Percentiles rank a stretch among this genome's conserved stretches.
Evolutionary conservation across 2,888 invertebrate genomes (phyloP).

Genomic region (Cecidostiba fungosa): DNA sequence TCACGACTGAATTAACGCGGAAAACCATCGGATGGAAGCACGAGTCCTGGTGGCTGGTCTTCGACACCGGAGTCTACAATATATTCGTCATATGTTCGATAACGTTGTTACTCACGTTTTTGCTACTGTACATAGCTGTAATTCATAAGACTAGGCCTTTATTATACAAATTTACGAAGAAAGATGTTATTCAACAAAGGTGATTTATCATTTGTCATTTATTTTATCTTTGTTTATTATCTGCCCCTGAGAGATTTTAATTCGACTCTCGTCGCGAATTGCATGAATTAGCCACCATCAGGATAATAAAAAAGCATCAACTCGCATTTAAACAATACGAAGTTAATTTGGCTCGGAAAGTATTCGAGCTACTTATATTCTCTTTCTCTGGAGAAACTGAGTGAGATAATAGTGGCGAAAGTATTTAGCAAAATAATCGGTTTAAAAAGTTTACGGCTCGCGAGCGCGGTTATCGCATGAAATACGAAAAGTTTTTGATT

Average conservation of each 20-base stretch:
- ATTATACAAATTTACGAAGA: slow-evolving; percentile 72
- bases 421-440: slow-evolving; percentile 40
- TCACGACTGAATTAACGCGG: slow-evolving; percentile 86
- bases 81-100: slow-evolving; percentile 87
- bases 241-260: not conserved
- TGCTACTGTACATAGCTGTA: slow-evolving; percentile 86
- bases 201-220: slow-evolving; percentile 62
- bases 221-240: not conserved
- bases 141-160: slow-evolving; percentile 79
- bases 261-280: too few species aligned
- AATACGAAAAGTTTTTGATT: slow-evolving; percentile 45
- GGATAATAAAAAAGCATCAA: not conserved
- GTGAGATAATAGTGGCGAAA: slow-evolving; percentile 7
- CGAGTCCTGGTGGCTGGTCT: slow-evolving; percentile 85
- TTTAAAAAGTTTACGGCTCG: slow-evolving; percentile 13
- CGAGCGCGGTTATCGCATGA: not conserved
- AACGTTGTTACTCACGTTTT: slow-evolving; percentile 86
- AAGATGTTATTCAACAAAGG: slow-evolving; percentile 77
- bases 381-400: not conserved
- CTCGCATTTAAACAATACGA: not conserved
- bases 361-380: not conserved
- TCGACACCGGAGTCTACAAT: slow-evolving; percentile 83
- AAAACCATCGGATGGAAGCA: slow-evolving; percentile 83
- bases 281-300: not conserved
- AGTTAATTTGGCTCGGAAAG: not conserved